Conservation (phyloP, 2,797 vertebrate genomes). For the Zalophus californianus region DNA sequence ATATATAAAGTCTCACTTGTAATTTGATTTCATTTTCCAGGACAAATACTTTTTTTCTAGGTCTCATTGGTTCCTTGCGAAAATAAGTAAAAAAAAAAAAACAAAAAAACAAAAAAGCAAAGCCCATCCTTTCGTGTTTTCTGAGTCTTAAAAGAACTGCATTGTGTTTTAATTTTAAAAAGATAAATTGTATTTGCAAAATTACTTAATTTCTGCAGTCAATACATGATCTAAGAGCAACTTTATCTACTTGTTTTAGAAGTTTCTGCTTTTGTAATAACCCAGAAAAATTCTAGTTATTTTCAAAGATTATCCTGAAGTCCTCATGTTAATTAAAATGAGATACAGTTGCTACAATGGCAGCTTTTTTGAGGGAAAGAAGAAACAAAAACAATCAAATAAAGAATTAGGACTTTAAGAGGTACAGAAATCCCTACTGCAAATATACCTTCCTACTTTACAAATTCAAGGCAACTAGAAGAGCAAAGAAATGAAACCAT, state of each 20-base stretch:
- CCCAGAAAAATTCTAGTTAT: not conserved
- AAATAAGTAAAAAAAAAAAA: not conserved
- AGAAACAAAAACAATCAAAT: not conserved
- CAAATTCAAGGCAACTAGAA: not conserved
- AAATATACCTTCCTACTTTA: not conserved
- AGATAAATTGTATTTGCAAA: not conserved
- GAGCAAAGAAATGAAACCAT: not conserved
- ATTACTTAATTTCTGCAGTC: not conserved
- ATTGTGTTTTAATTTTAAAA: constrained; percentile 35
- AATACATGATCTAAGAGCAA: not conserved
- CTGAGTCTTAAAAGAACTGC: not conserved
- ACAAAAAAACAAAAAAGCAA: not conserved
- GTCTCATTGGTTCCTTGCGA: not conserved
- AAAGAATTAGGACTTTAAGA: not conserved
- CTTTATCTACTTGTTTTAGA: not conserved
- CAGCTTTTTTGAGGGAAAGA: constrained; percentile 2
- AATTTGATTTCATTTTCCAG: constrained; percentile 38
- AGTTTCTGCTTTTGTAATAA: constrained; percentile 44
- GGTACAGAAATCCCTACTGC: not conserved
- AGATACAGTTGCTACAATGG: not conserved
- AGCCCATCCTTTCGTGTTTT: not conserved
- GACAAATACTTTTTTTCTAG: not conserved
- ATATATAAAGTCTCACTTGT: not conserved
- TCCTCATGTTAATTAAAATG: not conserved
- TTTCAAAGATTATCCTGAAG: constrained; percentile 32